Percentiles rank a stretch among this genome's conserved stretches.
Evolutionary conservation across 30 jellyfish, hydroid and myxozoan genomes (phyloP).

Genomic region (Sanderia malayensis): DNA sequence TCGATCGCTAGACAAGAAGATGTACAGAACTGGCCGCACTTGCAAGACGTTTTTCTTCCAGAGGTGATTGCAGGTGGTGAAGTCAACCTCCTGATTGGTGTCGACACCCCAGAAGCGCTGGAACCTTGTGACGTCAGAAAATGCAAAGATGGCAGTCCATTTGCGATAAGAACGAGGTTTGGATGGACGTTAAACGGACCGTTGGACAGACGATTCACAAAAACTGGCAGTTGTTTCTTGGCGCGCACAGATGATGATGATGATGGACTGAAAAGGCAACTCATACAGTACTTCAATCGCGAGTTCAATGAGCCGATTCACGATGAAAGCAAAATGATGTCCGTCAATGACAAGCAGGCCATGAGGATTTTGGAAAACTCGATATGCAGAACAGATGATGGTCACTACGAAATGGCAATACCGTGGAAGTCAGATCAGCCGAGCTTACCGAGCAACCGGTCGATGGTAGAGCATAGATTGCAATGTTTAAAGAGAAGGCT

Average conservation of each 20-base stretch:
- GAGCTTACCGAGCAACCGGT: slow-evolving; percentile 8
- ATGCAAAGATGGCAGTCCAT: too few relatives aligned
- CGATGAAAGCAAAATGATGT: background rate
- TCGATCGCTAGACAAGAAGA: background rate
- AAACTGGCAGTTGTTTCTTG: background rate
- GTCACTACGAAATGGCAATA: background rate
- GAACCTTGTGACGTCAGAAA: slow-evolving; percentile 5
- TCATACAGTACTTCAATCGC: background rate
- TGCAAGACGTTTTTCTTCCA: background rate
- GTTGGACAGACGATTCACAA: background rate
- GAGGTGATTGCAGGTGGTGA: slow-evolving; percentile 4
- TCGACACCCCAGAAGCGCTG: background rate
- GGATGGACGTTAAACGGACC: background rate
- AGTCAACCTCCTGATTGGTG: background rate
- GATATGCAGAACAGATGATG: background rate
- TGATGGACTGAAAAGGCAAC: background rate
- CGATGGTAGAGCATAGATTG: slow-evolving; percentile 17
- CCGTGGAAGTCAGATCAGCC: background rate
- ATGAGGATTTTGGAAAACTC: background rate
- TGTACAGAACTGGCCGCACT: background rate
- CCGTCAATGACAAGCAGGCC: background rate
- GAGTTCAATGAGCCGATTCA: background rate
- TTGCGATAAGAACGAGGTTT: too few relatives aligned
- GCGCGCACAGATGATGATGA: background rate
- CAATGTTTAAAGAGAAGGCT: background rate